Evolutionary conservation across 2,797 vertebrate genomes (phyloP).

Genomic region (Malurus splendens): DNA sequence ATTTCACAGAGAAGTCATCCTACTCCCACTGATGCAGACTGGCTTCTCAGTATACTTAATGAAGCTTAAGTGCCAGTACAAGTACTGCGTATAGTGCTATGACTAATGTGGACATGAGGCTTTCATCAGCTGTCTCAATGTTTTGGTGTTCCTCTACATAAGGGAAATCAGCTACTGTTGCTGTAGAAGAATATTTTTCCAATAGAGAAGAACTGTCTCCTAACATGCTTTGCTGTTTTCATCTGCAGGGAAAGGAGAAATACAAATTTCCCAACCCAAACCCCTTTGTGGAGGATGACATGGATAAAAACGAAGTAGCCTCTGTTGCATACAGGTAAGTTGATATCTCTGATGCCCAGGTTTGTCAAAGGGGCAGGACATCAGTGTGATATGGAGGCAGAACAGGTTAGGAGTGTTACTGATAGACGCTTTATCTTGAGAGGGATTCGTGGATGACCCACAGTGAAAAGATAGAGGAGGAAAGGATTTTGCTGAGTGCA

Average conservation of each 20-base stretch:
- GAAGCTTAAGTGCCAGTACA: not conserved
- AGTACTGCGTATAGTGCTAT: not conserved
- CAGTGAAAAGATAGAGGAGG: not conserved
- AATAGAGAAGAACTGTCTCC: not conserved
- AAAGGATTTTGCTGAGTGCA: not conserved
- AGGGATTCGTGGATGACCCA: not conserved
- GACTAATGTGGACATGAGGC: not conserved
- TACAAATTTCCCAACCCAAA: constrained; percentile 92
- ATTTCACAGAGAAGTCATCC: not conserved
- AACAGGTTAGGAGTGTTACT: not conserved
- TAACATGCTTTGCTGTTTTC: not conserved
- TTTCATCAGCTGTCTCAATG: not conserved
- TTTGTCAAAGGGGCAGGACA: not conserved
- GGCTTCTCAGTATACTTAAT: not conserved
- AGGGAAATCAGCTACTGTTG: not conserved
- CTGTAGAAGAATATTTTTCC: not conserved
- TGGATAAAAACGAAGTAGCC: constrained; percentile 95
- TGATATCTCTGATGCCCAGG: not conserved
- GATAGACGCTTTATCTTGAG: not conserved
- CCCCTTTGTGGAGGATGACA: constrained; percentile 96
- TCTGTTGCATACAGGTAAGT: constrained; percentile 93
- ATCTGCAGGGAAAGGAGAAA: constrained; percentile 84
- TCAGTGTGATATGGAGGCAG: accelerated
- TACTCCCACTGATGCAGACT: not conserved
- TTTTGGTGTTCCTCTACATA: not conserved